Conservation (phyloP, 2,113 vertebrate species). For the Perognathus longimembris region DNA sequence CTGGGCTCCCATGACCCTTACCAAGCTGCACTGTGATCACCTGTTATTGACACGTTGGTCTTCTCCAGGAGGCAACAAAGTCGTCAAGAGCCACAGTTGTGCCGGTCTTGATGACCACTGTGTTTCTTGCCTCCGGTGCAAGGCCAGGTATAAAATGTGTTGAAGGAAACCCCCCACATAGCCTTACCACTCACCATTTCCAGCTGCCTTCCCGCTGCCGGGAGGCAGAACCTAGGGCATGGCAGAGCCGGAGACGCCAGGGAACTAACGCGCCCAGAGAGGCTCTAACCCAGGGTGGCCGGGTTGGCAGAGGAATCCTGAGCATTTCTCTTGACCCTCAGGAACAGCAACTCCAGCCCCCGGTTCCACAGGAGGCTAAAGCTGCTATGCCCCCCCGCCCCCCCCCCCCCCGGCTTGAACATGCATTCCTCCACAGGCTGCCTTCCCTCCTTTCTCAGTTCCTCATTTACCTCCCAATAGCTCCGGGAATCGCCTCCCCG, state of each 20-base stretch:
- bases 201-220: not conserved
- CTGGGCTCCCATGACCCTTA: not conserved
- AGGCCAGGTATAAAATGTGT: not conserved
- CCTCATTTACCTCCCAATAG: not conserved
- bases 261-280: not conserved
- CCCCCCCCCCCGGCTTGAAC: not conserved
- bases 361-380: not conserved
- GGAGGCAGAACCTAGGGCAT: not conserved
- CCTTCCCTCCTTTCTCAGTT: not conserved
- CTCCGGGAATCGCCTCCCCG: not conserved
- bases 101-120: not conserved
- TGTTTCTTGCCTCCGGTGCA: not conserved
- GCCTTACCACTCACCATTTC: not conserved
- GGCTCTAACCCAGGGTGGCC: not conserved
- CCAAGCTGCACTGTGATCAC: not conserved
- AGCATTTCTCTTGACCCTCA: not conserved
- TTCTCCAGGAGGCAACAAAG: not conserved
- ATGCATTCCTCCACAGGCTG: not conserved
- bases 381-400: not conserved
- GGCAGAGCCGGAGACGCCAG: not conserved
- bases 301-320: not conserved
- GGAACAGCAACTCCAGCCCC: not conserved
- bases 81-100: not conserved
- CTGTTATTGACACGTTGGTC: not conserved
- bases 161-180: not conserved